Base-by-base conservation (phyloP, 1,140 invertebrate genomes). In the Ceratoteleas bidentatus region DNA sequence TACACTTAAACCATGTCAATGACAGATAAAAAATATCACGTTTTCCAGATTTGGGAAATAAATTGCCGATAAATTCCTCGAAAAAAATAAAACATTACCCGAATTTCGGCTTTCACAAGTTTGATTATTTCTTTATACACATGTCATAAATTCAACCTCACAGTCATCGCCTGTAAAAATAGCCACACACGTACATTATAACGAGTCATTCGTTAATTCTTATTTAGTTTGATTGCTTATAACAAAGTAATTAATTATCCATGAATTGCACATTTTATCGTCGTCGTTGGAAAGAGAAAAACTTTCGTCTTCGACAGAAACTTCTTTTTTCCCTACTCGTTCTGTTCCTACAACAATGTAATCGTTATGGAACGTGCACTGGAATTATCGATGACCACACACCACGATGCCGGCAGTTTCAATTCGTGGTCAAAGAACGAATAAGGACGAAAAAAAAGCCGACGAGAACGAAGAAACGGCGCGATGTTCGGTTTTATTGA, bases 361-460 rank as follows among this genome's bases (percentile, higher is more conserved):
- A 81, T 81, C 65, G 49, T 76, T 76, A 73, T 70, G 62, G 38
- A 78, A 82, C 73, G 72, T 68, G 72, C 40, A 61, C 56, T 66
- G 62, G 69, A 78, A 82, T 78, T 78, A 78, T 72, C 58, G 68
- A 74, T 38, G 80, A 62, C 80, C 79, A 72, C 79, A 81, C 79
- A 81, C 72, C 54, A 60, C 72, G 73, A 72, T 24, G 68, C 33
- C 61, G 68, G 47, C 61, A 61, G 43, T 24, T 82, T 82, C 73
- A 82, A 74, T 74, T 73, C 74, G 32, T 77, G 58, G 64, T 68
- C 49, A 57, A 69, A 68, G 57, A 74, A 65, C 57, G 11, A 52
- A 50, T 13, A 52, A 45, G n/a, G 9, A 64, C 61, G 11, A 60
- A 10, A 72, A 60, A 75, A 74, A 68, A 65, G 15, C 13, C 14